These are phyloP conservation scores for Proterorhinus semilunaris DNA, from an alignment of 2,113 vertebrate species.

Conservation along the genomic window DNA sequence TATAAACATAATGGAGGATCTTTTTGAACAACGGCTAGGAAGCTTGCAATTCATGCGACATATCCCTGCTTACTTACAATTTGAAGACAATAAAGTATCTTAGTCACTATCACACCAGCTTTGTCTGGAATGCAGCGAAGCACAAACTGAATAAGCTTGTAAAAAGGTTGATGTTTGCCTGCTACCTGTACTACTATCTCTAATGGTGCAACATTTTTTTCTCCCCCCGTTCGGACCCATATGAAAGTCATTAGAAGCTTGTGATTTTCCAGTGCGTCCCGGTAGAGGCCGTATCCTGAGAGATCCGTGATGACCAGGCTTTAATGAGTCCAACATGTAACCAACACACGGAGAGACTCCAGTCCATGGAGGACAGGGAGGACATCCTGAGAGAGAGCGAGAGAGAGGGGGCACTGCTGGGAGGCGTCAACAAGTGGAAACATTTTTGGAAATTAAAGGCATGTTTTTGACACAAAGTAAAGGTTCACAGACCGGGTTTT, in stretches of 20 bases:
- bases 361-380: constrained; percentile 8
- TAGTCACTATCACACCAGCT: no score
- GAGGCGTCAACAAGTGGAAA: constrained; percentile 2
- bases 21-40: neutral
- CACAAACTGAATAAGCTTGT: no score
- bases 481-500: neutral
- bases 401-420: neutral
- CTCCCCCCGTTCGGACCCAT: constrained; percentile 9
- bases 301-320: constrained; percentile 30
- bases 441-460: neutral
- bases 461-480: neutral
- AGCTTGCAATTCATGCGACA: neutral
- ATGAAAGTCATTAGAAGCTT: neutral
- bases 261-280: constrained; percentile 27
- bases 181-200: neutral
- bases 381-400: neutral
- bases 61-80: neutral
- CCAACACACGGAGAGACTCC: neutral
- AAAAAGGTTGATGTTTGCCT: neutral
- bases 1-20: neutral
- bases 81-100: no score
- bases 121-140: no score
- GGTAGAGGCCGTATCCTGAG: constrained; percentile 21
- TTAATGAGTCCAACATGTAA: constrained; percentile 45
- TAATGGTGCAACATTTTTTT: neutral